Base-by-base conservation (phyloP, 2,113 vertebrate species). In the Puma concolor region DNA sequence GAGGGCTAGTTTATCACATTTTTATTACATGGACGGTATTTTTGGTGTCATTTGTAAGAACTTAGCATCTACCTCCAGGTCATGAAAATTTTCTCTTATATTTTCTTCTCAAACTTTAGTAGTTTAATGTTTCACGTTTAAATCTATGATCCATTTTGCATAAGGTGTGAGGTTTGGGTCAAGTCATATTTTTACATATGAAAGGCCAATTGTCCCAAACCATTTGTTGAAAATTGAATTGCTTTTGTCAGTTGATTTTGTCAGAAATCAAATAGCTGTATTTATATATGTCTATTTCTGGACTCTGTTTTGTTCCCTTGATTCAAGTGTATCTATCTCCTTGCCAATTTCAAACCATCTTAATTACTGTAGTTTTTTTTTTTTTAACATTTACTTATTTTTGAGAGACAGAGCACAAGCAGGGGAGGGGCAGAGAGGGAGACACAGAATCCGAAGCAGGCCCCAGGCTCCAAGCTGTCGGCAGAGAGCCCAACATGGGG, bases 161-260 rank as follows among this genome's bases (percentile, higher is more conserved):
- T 54, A 66, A 38, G 31, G 2, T 93, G 31, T 60, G 25, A 71
- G 0, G 10, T 77, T 44, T 63, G 76, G 71, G 48, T 90, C 50
- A 90, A 92, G 69, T 89, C 31, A 44, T 72, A 17, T 31, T 80
- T 83, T 66, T 85, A 80, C 7, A 57, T 57, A 52, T 36, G 12
- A 82, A 95, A 76, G 19, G 38, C 13, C 21, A 87, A 16, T 85
- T 67, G 19, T 57, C 44, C 63, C 81, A 84, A 25, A 57, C 31
- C 33, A 90, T 57, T 93, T 86, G 41, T 80, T 84, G n/a, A 71
- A 90, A 71, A 48, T 19, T 74, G 31, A 95, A 81, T 85, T 69
- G 66, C 64, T 81, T 93, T 88, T 77, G 31, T 57, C 64, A 81
- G 4, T 82, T 88, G 19, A 16, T 84, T 88, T 74, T 74, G 25